A percentile compares a stretch with the other conserved stretches of the same genome.
phyloP scores from a whole-genome alignment of 2,797 vertebrate genomes.

The Nothura maculosa region DNA sequence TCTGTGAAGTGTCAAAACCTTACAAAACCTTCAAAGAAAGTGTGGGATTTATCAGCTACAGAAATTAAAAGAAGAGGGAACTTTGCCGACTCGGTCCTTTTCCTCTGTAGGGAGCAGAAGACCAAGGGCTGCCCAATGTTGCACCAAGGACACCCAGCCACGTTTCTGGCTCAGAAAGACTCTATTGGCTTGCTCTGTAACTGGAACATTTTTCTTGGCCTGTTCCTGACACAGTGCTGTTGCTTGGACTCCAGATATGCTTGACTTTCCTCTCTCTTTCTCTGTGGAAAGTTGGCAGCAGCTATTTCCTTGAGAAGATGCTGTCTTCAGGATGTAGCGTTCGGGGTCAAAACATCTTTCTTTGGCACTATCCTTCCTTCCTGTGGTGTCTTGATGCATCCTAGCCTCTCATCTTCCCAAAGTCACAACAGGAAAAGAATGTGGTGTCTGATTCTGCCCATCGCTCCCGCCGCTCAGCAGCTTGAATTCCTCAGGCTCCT shows the following conservation, averaged over 20 bases:
- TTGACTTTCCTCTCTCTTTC: not conserved
- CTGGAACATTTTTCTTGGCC: not conserved
- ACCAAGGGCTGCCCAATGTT: not conserved
- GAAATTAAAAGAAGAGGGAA: not conserved
- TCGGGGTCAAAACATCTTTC: not conserved
- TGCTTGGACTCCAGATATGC: not conserved
- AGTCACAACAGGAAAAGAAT: no score
- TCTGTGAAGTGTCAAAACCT: no score
- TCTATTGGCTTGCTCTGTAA: not conserved
- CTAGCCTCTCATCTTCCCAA: not conserved
- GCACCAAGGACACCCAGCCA: not conserved
- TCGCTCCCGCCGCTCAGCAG: not conserved
- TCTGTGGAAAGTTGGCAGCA: not conserved
- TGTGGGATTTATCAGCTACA: not conserved
- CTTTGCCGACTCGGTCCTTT: not conserved
- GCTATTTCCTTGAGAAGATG: not conserved
- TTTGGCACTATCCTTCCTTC: not conserved
- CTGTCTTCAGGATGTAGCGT: not conserved
- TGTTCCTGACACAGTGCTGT: not conserved
- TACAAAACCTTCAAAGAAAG: no score
- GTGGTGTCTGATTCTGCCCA: not conserved
- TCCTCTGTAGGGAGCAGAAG: not conserved
- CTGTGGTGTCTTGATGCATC: not conserved
- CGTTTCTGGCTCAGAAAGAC: not conserved
- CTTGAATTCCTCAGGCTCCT: not conserved